Evolutionary conservation across 2,888 invertebrate genomes (phyloP).

Genomic region (Caenorhabditis zanzibari): DNA sequence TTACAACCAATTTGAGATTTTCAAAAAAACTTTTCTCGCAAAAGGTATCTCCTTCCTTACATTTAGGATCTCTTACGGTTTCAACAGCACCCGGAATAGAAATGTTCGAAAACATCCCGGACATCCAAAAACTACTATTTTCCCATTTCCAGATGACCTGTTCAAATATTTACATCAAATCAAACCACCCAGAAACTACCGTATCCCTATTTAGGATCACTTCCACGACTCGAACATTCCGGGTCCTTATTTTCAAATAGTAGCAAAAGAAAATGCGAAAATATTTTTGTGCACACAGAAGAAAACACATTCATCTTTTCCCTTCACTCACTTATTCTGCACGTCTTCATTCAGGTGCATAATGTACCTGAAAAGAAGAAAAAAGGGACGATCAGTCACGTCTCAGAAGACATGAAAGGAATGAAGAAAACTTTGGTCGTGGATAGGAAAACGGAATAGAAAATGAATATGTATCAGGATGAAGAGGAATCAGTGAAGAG

Average conservation of each 20-base stretch:
- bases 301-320: not conserved
- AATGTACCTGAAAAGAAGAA: constrained; percentile 30
- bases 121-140: too few relatives aligned
- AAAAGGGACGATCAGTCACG: constrained; percentile 49
- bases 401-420: constrained; percentile 35
- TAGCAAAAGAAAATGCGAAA: not conserved
- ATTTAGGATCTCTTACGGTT: too few relatives aligned
- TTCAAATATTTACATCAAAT: not conserved
- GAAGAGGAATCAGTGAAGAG: not conserved
- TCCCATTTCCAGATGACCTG: not conserved
- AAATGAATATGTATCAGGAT: constrained; percentile 1
- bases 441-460: not conserved
- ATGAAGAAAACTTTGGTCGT: constrained; percentile 18
- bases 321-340: constrained; percentile 27
- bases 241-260: not conserved
- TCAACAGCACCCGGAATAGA: too few relatives aligned
- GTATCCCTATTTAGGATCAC: constrained; percentile 1
- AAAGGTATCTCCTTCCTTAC: too few relatives aligned
- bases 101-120: too few relatives aligned
- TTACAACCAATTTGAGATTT: too few relatives aligned
- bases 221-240: constrained; percentile 8
- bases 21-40: too few relatives aligned
- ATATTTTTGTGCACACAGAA: constrained; percentile 23
- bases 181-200: not conserved
- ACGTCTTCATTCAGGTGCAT: constrained; percentile 36